Base-by-base conservation (phyloP, 2,888 invertebrate species). In the Beris morrisii region DNA sequence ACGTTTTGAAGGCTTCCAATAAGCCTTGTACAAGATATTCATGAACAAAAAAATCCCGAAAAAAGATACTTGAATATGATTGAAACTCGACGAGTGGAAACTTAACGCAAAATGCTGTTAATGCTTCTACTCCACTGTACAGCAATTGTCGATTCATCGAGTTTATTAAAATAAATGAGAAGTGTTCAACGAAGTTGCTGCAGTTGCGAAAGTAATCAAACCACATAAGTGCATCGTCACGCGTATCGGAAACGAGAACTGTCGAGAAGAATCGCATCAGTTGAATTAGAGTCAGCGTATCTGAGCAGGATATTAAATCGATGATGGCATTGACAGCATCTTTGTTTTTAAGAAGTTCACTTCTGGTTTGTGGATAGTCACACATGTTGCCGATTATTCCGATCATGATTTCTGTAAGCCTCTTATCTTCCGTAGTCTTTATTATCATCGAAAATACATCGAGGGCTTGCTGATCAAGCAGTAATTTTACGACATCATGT, bases 331-430 rank as follows among this genome's bases (percentile, higher is more conserved):
- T 79, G 69, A 90, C 77, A 32, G 89, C 82, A 32, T 84, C 82
- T 12, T 86, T 81, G 72, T 86, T 83, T 22, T 82, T 79, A 32
- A 88, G 82, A 12, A 89, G 79, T 30, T 81, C 80, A 61, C 82
- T 79, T 15, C 88, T 84, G 3, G 87, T 84, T 68, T 84, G 83
- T 66, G 84, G 82, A 67, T 88, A 84, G 73, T 89, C 89, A 69
- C 90, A 88, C 85, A 95, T 88, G 78, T 95, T 95, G 1, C 89
- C 92, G 67, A 93, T 82, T 64, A 93, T 91, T 5, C 95, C 95
- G 13, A 95, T 82, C 45, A 92, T 82, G 71, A 95, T 91, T 83
- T 95, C 95, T 57, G 86, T 84, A 44, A 91, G 81, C 71, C 93
- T 84, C 9, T 85, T 83, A 46, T 87, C 84, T 57, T 84, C 83